Percentiles rank a stretch among this genome's conserved stretches.
These are phyloP conservation scores for Oligia strigilis DNA, from an alignment of 2,888 invertebrate genomes.

Conservation along the genomic window DNA sequence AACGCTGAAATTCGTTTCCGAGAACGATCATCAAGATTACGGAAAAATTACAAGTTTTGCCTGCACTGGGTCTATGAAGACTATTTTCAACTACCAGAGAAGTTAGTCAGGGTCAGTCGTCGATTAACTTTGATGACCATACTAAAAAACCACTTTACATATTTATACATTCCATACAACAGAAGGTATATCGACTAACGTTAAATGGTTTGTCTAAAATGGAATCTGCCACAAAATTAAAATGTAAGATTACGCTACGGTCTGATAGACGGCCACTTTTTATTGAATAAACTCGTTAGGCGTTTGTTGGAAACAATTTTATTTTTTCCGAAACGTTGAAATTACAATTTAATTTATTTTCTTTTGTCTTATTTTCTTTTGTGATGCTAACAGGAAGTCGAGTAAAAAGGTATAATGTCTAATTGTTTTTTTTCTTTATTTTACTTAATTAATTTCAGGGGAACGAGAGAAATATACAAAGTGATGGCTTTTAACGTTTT, in stretches of 20 bases:
- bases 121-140: not conserved
- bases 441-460: slow-evolving; percentile 58
- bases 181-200: not conserved
- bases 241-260: slow-evolving; percentile 41
- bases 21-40: too few relatives aligned
- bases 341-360: slow-evolving; percentile 70
- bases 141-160: not conserved
- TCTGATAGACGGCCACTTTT: slow-evolving; percentile 57
- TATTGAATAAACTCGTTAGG: slow-evolving; percentile 71
- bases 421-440: slow-evolving; percentile 61
- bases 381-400: slow-evolving; percentile 59
- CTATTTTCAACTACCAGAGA: not conserved
- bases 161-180: not conserved
- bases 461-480: slow-evolving; percentile 25
- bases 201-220: slow-evolving; percentile 6
- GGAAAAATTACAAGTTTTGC: not conserved
- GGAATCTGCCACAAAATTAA: not conserved
- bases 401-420: slow-evolving; percentile 63
- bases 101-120: not conserved
- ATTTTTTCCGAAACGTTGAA: slow-evolving; percentile 62
- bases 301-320: slow-evolving; percentile 66
- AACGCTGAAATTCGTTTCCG: too few relatives aligned
- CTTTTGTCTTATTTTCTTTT: slow-evolving; percentile 64
- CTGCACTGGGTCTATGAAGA: too few relatives aligned
- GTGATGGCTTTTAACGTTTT: slow-evolving; percentile 35